Evolutionary conservation across 2,888 invertebrate genomes (phyloP).

Genomic region (Melanophora roralis): DNA sequence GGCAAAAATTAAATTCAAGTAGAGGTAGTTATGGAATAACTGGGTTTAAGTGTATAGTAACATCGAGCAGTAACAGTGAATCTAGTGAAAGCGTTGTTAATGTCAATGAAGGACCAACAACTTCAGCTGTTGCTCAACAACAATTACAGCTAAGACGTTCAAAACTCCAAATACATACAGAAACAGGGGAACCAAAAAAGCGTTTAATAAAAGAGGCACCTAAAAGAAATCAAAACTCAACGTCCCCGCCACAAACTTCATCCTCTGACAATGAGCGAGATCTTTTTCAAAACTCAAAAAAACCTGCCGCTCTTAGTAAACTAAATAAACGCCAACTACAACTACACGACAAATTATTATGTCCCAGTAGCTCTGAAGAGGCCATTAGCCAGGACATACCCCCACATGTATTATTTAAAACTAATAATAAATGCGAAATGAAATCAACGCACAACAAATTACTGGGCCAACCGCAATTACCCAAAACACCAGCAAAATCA

Average conservation of each 20-base stretch:
- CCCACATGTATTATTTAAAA: slow-evolving; percentile 28
- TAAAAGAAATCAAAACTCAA: slow-evolving; percentile 59
- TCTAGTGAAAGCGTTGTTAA: slow-evolving; percentile 49
- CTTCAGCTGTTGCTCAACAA: slow-evolving; percentile 59
- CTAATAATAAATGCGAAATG: neutral
- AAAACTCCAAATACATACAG: slow-evolving; percentile 37
- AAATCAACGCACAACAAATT: slow-evolving; percentile 18
- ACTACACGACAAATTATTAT: slow-evolving; percentile 62
- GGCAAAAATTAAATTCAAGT: slow-evolving; percentile 31
- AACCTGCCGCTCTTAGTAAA: neutral
- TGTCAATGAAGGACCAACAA: slow-evolving; percentile 58
- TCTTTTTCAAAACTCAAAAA: slow-evolving; percentile 39
- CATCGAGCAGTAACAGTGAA: slow-evolving; percentile 53
- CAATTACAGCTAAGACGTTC: slow-evolving; percentile 57
- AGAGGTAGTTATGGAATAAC: neutral
- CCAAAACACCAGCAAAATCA: neutral
- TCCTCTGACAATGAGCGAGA: slow-evolving; percentile 61
- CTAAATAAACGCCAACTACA: slow-evolving; percentile 32
- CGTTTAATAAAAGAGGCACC: slow-evolving; percentile 38
- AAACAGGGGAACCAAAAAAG: slow-evolving; percentile 43
- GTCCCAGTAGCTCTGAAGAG: slow-evolving; percentile 65
- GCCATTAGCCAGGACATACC: slow-evolving; percentile 52
- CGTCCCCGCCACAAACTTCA: slow-evolving; percentile 62
- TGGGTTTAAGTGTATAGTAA: slow-evolving; percentile 20
- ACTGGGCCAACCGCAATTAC: neutral